Evolutionary conservation across 2,113 vertebrate genomes (phyloP).

Genomic region (Proteles cristata): DNA sequence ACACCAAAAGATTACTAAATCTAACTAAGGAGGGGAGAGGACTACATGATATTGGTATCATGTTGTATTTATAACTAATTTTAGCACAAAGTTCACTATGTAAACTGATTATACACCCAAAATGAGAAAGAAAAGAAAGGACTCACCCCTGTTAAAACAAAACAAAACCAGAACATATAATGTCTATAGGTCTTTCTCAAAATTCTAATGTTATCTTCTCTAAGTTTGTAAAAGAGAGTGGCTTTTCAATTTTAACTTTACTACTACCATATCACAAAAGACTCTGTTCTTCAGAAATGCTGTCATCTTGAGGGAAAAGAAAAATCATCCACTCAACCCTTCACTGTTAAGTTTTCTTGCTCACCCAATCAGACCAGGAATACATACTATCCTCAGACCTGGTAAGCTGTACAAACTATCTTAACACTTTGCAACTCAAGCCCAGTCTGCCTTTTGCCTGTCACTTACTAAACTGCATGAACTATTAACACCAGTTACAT

Average conservation of each 20-base stretch:
- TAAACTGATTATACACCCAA: neutral
- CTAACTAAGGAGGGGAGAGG: neutral
- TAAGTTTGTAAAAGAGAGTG: neutral
- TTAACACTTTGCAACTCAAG: neutral
- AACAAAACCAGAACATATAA: neutral
- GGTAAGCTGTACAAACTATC: neutral
- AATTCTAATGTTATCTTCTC: neutral
- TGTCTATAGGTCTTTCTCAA: neutral
- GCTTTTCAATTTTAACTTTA: constrained; percentile 20
- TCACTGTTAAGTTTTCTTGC: neutral
- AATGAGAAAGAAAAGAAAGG: neutral
- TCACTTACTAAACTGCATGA: neutral
- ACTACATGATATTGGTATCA: neutral
- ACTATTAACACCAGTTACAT: neutral
- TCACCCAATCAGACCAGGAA: neutral
- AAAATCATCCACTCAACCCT: neutral
- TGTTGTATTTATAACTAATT: neutral
- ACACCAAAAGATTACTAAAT: constrained; percentile 8
- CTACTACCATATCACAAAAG: neutral
- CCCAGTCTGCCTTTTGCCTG: neutral
- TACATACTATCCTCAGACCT: neutral
- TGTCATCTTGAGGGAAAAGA: neutral
- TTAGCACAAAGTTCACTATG: neutral
- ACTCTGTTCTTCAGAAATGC: constrained; percentile 10
- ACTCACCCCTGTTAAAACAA: neutral